These are phyloP conservation scores for Danio albolineatus DNA, from an alignment of 2,797 vertebrate species.

Conservation along the genomic window DNA sequence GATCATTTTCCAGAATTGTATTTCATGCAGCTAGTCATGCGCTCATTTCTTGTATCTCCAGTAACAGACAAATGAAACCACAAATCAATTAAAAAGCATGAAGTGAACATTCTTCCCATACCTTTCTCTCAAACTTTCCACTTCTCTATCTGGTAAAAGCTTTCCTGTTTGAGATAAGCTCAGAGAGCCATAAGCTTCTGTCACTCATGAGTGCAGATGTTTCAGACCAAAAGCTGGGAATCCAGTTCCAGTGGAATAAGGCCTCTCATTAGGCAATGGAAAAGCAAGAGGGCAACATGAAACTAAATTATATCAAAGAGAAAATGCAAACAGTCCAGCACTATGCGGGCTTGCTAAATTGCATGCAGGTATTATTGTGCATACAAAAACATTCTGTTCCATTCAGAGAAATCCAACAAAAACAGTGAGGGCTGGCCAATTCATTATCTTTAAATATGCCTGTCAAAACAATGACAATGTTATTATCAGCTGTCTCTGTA, in stretches of 20 bases:
- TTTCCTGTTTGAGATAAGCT: constrained; percentile 42
- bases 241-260: constrained; percentile 39
- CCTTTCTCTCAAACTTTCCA: constrained; percentile 2
- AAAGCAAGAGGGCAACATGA: constrained; percentile 50
- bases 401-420: not conserved
- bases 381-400: constrained; percentile 1
- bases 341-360: not conserved
- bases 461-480: not conserved
- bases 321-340: constrained; percentile 45
- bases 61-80: not conserved
- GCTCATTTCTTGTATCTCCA: not conserved
- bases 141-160: constrained; percentile 20
- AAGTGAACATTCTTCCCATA: constrained; percentile 23
- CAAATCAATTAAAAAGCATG: not conserved
- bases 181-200: constrained; percentile 25
- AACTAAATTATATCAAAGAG: constrained; percentile 54
- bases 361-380: constrained; percentile 24
- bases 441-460: not conserved
- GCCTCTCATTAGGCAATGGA: constrained; percentile 51
- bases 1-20: not conserved
- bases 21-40: not conserved
- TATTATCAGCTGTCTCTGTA: not conserved
- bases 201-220: constrained; percentile 32
- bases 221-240: constrained; percentile 1
- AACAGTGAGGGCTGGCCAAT: not conserved